phyloP scores from a whole-genome alignment of 2,113 vertebrate species.

The Epinephelus cyanopodus region DNA sequence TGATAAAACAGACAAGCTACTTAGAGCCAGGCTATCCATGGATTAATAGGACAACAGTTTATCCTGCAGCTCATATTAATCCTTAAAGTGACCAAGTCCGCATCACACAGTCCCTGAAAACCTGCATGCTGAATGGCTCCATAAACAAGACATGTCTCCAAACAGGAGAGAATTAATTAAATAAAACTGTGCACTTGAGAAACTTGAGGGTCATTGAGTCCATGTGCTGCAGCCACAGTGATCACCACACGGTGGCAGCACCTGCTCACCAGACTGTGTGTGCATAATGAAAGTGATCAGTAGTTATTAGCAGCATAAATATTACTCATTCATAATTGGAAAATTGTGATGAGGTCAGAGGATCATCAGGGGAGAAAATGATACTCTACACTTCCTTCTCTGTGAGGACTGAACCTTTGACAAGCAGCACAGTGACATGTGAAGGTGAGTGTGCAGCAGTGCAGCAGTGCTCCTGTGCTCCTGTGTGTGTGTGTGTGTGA shows the following conservation, averaged over 20 bases:
- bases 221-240: neutral
- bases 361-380: neutral
- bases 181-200: neutral
- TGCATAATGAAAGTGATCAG: neutral
- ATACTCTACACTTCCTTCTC: too few species aligned
- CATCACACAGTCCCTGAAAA: neutral
- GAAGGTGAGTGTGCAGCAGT: neutral
- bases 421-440: neutral
- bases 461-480: neutral
- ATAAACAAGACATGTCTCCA: neutral
- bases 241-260: slow-evolving; percentile 58
- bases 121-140: neutral
- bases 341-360: neutral
- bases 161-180: neutral
- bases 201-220: neutral
- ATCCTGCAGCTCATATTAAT: slow-evolving; percentile 28
- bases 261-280: neutral
- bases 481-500: neutral
- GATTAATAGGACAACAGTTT: slow-evolving; percentile 32
- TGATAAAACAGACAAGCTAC: neutral
- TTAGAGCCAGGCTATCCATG: neutral
- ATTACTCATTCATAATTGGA: neutral
- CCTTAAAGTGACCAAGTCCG: slow-evolving; percentile 8
- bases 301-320: neutral
- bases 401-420: neutral